A percentile compares a stretch with the other conserved stretches of the same genome.
Conservation (phyloP, 2,113 vertebrate genomes). For the Gallinago paraguaiae region DNA sequence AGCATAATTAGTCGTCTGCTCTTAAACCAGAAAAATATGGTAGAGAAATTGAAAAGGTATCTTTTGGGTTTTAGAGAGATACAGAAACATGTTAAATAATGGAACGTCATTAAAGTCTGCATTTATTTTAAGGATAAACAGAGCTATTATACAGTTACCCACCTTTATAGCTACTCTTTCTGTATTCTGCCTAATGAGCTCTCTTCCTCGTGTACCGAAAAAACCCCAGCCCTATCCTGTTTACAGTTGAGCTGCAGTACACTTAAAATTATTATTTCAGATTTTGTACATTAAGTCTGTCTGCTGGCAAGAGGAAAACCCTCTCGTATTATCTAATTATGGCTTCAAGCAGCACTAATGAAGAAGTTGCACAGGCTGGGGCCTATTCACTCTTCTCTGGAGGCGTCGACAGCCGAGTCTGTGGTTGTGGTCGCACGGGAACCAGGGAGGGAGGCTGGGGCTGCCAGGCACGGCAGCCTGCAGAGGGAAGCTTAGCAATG, state of each 20-base stretch:
- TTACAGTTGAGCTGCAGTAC: slow-evolving; percentile 45
- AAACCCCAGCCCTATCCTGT: slow-evolving; percentile 19
- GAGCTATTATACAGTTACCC: not conserved
- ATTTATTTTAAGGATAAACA: slow-evolving; percentile 34
- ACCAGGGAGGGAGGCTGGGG: not conserved
- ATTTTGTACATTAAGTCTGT: slow-evolving; percentile 51
- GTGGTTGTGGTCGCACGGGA: slow-evolving; percentile 61
- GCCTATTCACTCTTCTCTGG: slow-evolving; percentile 65
- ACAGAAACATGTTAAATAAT: not conserved
- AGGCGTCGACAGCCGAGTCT: slow-evolving; percentile 47
- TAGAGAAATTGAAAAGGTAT: not conserved
- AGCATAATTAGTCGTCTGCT: slow-evolving; percentile 43
- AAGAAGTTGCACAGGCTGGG: slow-evolving; percentile 49
- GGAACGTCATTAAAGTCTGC: not conserved
- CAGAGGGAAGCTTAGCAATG: not conserved
- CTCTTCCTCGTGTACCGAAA: not conserved
- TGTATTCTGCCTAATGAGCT: slow-evolving; percentile 14
- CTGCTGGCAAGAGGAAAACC: slow-evolving; percentile 69
- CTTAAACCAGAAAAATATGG: slow-evolving; percentile 46
- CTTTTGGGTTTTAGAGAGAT: not conserved
- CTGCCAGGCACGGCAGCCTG: not conserved
- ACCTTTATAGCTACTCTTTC: slow-evolving; percentile 11
- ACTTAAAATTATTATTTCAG: slow-evolving; percentile 51
- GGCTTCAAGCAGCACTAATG: slow-evolving; percentile 53
- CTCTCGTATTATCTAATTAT: slow-evolving; percentile 68